Percentiles rank a stretch among this genome's conserved stretches.
phyloP scores from a whole-genome alignment of 2,797 vertebrate species.

The Thalassophryne amazonica region DNA sequence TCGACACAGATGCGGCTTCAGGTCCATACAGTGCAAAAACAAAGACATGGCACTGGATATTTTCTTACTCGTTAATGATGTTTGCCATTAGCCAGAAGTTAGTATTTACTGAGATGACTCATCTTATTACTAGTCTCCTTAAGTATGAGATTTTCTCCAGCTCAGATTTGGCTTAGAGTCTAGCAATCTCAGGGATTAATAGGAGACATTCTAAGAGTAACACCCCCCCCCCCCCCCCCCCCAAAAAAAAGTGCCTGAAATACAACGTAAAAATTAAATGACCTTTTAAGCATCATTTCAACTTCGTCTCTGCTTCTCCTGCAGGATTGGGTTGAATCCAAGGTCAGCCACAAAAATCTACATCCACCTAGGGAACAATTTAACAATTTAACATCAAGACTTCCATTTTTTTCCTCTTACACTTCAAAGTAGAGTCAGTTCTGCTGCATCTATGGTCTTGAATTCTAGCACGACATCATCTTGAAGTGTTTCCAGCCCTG shows the following conservation, averaged over 20 bases:
- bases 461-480: slow-evolving; percentile 35
- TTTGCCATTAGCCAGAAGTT: slow-evolving; percentile 42
- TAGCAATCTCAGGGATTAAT: slow-evolving; percentile 30
- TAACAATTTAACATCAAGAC: slow-evolving; percentile 53
- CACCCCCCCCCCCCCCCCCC: slow-evolving; percentile 47
- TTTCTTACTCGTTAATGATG: slow-evolving; percentile 17
- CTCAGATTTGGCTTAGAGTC: slow-evolving; percentile 37
- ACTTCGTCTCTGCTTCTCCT: slow-evolving; percentile 19
- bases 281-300: slow-evolving; percentile 6
- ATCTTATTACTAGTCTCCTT: slow-evolving; percentile 64
- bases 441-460: slow-evolving; percentile 22
- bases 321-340: slow-evolving; percentile 28
- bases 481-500: slow-evolving; percentile 50
- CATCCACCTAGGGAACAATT: slow-evolving; percentile 32
- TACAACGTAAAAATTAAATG: slow-evolving; percentile 37
- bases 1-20: slow-evolving; percentile 25
- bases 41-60: slow-evolving; percentile 46
- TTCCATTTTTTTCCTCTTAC: slow-evolving; percentile 40
- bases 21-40: slow-evolving; percentile 24
- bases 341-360: slow-evolving; percentile 39
- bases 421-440: slow-evolving; percentile 24
- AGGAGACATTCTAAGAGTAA: slow-evolving; percentile 31
- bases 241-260: slow-evolving; percentile 30
- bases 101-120: slow-evolving; percentile 68
- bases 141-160: slow-evolving; percentile 55